Conservation (phyloP, 2,113 vertebrate genomes). For the Chloropsis cyanopogon region DNA sequence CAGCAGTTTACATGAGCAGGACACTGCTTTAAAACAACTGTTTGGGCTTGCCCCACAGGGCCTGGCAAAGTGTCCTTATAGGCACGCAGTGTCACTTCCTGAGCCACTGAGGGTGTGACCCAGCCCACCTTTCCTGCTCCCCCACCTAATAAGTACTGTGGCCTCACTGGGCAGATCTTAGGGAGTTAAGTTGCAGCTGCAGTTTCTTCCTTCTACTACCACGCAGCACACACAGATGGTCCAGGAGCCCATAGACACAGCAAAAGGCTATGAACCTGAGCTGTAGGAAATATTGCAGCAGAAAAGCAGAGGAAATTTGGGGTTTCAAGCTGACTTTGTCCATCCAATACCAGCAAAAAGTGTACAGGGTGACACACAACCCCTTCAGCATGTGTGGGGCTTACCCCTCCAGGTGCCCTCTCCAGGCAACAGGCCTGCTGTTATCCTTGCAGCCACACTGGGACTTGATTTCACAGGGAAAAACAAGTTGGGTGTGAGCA, state of each 20-base stretch:
- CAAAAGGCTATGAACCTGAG: neutral
- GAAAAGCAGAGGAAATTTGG: neutral
- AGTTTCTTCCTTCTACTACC: neutral
- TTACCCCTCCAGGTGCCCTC: neutral
- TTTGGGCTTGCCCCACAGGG: neutral
- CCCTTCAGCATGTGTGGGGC: neutral
- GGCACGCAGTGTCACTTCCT: neutral
- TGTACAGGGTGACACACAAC: neutral
- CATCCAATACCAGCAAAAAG: neutral
- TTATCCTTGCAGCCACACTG: neutral
- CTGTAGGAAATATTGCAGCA: neutral
- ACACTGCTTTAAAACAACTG: neutral
- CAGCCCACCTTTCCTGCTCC: neutral
- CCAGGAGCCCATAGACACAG: neutral
- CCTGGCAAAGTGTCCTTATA: neutral
- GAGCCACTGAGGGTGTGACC: neutral
- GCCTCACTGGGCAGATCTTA: neutral
- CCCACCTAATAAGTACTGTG: neutral
- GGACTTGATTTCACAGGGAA: neutral
- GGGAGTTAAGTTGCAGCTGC: neutral
- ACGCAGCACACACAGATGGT: neutral
- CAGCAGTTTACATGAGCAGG: neutral
- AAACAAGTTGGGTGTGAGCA: neutral
- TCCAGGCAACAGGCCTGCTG: neutral
- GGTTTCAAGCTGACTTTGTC: neutral